Percentiles rank a stretch among this genome's conserved stretches.
Conservation (phyloP, 2,113 vertebrate genomes). For the Colinus virginianus region DNA sequence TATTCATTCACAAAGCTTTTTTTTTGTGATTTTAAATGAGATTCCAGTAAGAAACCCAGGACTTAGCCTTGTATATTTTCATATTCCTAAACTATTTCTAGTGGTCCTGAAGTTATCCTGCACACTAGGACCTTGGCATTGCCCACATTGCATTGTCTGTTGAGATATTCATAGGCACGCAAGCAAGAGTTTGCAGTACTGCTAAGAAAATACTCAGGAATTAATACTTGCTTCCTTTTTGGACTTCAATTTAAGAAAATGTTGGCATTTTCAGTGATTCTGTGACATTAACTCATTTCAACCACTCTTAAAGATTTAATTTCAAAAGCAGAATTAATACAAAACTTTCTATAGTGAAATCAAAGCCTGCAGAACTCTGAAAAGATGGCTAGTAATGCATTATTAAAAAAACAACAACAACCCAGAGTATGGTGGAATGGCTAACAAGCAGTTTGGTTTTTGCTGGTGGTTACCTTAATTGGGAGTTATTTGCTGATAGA, state of each 20-base stretch:
- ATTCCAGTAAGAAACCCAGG: not conserved
- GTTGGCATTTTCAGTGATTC: not conserved
- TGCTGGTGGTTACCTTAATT: not conserved
- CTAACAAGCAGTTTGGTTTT: not conserved
- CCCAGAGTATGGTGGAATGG: not conserved
- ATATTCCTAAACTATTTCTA: not conserved
- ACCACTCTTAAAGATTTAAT: not conserved
- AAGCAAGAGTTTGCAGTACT: not conserved
- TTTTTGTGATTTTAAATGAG: not conserved
- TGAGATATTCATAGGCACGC: not conserved
- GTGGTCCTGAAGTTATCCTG: not conserved
- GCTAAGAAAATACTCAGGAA: not conserved
- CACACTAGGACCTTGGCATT: not conserved
- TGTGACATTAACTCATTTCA: not conserved
- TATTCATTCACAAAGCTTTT: not conserved
- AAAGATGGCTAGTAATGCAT: not conserved
- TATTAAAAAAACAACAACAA: not conserved
- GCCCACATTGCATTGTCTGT: not conserved
- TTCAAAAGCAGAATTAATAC: not conserved
- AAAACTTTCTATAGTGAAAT: not conserved
- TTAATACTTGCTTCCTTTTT: not conserved
- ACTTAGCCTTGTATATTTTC: not conserved
- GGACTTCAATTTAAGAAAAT: not conserved
- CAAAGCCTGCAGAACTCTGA: not conserved
- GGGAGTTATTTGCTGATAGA: not conserved